Evolutionary conservation across 2,888 invertebrate genomes (phyloP).

Genomic region (Abrostola tripartita): DNA sequence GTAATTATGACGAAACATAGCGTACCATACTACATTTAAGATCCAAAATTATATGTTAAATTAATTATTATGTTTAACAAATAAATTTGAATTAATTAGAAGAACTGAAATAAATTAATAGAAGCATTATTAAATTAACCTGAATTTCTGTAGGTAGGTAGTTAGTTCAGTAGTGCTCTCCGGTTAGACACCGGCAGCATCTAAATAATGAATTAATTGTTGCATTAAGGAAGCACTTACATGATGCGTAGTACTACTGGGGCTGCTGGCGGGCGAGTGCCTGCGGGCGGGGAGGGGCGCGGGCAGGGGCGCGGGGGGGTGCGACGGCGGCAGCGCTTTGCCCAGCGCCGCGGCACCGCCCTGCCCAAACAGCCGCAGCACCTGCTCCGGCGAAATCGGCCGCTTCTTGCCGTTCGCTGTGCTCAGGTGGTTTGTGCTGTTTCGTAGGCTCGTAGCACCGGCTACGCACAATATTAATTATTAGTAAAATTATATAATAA

Average conservation of each 20-base stretch:
- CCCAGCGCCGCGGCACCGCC: constrained; percentile 84
- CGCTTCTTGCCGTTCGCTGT: constrained; percentile 91
- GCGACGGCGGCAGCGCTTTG: constrained; percentile 83
- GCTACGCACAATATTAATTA: constrained; percentile 45
- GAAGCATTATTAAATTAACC: constrained; percentile 30
- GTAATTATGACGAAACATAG: no score
- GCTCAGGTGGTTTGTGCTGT: constrained; percentile 87
- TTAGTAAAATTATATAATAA: not conserved
- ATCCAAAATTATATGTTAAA: no score
- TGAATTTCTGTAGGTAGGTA: constrained; percentile 20
- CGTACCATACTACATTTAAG: no score
- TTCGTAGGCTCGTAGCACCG: constrained; percentile 80
- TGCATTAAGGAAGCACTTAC: constrained; percentile 70
- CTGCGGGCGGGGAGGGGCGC: constrained; percentile 84
- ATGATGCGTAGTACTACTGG: constrained; percentile 94
- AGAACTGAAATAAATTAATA: constrained; percentile 30
- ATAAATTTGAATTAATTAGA: no score
- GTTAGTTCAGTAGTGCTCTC: constrained; percentile 26
- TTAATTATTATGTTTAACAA: no score
- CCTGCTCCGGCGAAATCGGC: constrained; percentile 95
- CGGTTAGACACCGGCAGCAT: constrained; percentile 14
- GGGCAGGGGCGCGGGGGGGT: constrained; percentile 84
- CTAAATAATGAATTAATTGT: constrained; percentile 34
- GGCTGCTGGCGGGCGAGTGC: constrained; percentile 92
- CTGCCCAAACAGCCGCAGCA: constrained; percentile 90